A percentile compares a stretch with the other conserved stretches of the same genome.
Evolutionary conservation across 2,888 invertebrate genomes (phyloP).

Genomic region (Eurois occulta): DNA sequence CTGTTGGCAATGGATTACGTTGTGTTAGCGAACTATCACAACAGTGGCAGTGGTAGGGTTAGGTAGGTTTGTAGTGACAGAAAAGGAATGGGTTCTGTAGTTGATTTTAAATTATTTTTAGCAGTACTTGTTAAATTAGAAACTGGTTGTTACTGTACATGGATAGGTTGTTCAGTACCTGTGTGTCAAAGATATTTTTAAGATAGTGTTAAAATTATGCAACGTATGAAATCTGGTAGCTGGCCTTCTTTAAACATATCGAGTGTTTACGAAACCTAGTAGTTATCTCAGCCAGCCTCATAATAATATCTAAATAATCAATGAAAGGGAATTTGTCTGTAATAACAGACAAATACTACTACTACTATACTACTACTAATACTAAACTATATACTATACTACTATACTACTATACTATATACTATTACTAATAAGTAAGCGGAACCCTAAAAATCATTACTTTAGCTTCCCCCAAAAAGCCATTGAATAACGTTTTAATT

Average conservation of each 20-base stretch:
- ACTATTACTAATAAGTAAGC: too few relatives aligned
- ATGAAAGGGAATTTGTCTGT: not conserved
- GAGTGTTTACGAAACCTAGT: not conserved
- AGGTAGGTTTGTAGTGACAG: not conserved
- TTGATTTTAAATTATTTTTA: not conserved
- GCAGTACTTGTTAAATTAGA: not conserved
- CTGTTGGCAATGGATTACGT: slow-evolving; percentile 45
- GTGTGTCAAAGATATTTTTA: not conserved
- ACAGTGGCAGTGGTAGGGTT: slow-evolving; percentile 43
- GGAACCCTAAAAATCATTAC: slow-evolving; percentile 50
- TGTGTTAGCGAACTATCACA: slow-evolving; percentile 48
- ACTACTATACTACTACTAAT: too few relatives aligned
- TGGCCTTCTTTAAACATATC: not conserved
- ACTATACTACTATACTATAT: too few relatives aligned
- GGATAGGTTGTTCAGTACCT: not conserved
- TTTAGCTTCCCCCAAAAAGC: slow-evolving; percentile 35
- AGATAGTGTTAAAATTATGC: not conserved
- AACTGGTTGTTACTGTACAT: not conserved
- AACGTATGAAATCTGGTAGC: not conserved
- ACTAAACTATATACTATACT: too few relatives aligned
- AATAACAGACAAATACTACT: too few relatives aligned
- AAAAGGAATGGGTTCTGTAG: not conserved
- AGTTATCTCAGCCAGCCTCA: not conserved
- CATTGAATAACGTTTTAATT: slow-evolving; percentile 52
- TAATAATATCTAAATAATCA: not conserved